Evolutionary conservation across 1,140 invertebrate genomes (phyloP), one percentile per base, ranked within the genome.

Genomic region (Nymphalis io): DNA sequence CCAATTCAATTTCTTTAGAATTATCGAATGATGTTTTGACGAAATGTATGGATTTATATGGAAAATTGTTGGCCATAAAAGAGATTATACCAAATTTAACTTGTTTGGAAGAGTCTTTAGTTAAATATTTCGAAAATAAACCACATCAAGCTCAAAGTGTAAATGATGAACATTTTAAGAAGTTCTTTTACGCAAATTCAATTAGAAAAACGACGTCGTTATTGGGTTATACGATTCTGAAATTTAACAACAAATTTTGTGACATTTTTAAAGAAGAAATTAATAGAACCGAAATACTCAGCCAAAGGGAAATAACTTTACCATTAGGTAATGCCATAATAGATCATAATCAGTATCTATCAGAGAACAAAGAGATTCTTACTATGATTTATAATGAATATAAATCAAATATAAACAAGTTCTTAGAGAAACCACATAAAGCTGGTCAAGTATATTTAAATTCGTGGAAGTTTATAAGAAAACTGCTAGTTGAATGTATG

Each of bases 361-460:
- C 82, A 18, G 78, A 92, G 1, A 81, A 90, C 60, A 85, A 88
- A 53, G 76, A 88, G 10, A 74, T 93, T 40, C 73, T 94, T 13
- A 73, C 85, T 48, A 88, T 74, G 27, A 87, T 94, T 72, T 94
- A 93, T 80, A 84, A 92, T 40, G 90, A 93, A 70, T 93, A 94
- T 64, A 93, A 94, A 80, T 84, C 89, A 16, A 93, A 93, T 71
- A 92, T 94, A 39, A 80, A 88, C 60, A 94, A 94, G 83, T 88
- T 93, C 60, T 85, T 94, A 16, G 93, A 94, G 76, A 94, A 94
- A 76, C 94, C 94, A 1, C 93, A 94, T 62, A 95, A 94, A 89
- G 93, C 93, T 0, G 93, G 93, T 0, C 92, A 94, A 73, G 92
- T 94, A 55, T 94, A 94, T 65, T 78, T 92, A 27, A 90, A 91